These are phyloP conservation scores for Urocitellus parryii DNA, from an alignment of 2,113 vertebrate genomes.

Conservation along the genomic window DNA sequence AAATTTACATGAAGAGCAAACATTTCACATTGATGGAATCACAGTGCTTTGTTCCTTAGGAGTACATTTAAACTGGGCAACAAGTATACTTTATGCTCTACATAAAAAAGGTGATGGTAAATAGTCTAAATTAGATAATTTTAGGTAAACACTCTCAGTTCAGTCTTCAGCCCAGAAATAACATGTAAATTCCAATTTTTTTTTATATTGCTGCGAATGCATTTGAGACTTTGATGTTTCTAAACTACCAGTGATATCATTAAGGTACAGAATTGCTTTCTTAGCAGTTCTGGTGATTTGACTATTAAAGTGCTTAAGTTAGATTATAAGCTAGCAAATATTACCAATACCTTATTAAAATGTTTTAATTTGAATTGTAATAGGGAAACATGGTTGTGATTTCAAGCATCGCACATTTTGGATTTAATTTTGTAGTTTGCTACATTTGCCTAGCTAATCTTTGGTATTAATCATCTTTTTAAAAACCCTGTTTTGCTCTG, in stretches of 20 bases:
- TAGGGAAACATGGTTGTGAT: neutral
- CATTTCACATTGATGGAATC: neutral
- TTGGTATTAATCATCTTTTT: neutral
- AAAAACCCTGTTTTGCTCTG: neutral
- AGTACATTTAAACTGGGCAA: neutral
- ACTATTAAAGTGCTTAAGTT: neutral
- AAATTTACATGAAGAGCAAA: constrained; percentile 27
- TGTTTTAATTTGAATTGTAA: constrained; percentile 44
- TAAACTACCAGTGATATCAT: neutral
- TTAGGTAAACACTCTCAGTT: neutral
- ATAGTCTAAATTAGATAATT: constrained; percentile 5
- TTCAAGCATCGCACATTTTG: neutral
- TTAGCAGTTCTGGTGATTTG: neutral
- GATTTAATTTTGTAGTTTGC: constrained; percentile 46
- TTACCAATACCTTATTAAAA: constrained; percentile 31
- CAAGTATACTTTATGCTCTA: neutral
- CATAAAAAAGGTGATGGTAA: neutral
- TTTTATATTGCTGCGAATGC: neutral
- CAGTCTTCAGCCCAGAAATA: neutral
- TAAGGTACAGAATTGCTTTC: neutral
- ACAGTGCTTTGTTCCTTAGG: neutral
- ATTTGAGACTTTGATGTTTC: neutral
- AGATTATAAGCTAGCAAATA: constrained; percentile 28
- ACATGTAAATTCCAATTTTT: neutral
- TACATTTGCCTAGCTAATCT: constrained; percentile 43